A percentile compares a stretch with the other conserved stretches of the same genome.
Conservation (phyloP, 2,797 vertebrate genomes). For the Lateolabrax maculatus region DNA sequence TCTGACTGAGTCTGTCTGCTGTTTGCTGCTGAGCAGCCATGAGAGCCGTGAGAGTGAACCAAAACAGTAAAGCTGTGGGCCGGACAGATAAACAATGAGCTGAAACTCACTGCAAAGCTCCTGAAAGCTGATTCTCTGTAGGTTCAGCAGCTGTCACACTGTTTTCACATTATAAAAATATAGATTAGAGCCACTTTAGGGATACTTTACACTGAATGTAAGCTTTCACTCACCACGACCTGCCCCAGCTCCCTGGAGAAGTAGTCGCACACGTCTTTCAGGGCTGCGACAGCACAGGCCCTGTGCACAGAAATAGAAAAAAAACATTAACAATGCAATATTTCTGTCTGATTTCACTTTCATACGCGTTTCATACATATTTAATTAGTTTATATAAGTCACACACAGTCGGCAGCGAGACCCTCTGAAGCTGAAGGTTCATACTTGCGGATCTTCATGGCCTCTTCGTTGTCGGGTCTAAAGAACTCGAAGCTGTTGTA, state of each 20-base stretch:
- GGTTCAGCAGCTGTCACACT: too few relatives aligned
- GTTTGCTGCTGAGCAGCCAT: too few relatives aligned
- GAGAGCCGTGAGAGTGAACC: too few relatives aligned
- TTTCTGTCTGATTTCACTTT: too few relatives aligned
- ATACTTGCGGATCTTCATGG: conserved; percentile 92
- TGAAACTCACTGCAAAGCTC: too few relatives aligned
- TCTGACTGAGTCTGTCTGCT: too few relatives aligned
- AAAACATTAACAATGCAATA: not conserved
- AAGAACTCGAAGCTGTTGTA: conserved; percentile 95
- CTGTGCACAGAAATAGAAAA: conserved; percentile 70
- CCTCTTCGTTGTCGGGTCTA: conserved; percentile 90
- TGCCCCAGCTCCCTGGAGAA: conserved; percentile 88
- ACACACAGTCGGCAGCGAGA: too few relatives aligned
- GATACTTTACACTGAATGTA: accelerated
- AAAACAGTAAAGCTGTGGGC: too few relatives aligned
- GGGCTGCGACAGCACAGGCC: conserved; percentile 88
- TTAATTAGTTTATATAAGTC: too few relatives aligned
- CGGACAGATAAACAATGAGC: too few relatives aligned
- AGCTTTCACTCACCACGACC: conserved; percentile 87
- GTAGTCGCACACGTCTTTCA: conserved; percentile 89
- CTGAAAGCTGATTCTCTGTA: too few relatives aligned
- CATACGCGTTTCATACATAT: not conserved
- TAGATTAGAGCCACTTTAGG: not conserved
- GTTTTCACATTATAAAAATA: too few relatives aligned
- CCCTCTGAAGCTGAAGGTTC: conserved; percentile 15